A percentile compares a stretch with the other conserved stretches of the same genome.
These are phyloP conservation scores for roundworm (Caenorhabditis elegans) DNA, from an alignment of 1,140 invertebrate species.

Conservation along the genomic window WBcel235 BX284606.5:9484001-9484500, in stretches of 20 bases:
- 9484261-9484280: background rate
- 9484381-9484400: no score
- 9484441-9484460: no score
- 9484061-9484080: conserved; percentile 29
- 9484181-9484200: background rate
- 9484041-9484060: background rate
- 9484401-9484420: no score
- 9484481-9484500: background rate
- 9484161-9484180: background rate
- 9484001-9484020: background rate
- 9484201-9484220: conserved; percentile 1
- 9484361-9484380: background rate
- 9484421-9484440: background rate
- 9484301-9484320: no score
- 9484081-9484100: background rate
- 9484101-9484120: background rate
- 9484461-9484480: no score
- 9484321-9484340: no score
- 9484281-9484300: no score
- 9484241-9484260: background rate
- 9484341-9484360: no score
- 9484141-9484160: conserved; percentile 10
- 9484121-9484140: background rate
- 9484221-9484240: conserved; percentile 15
- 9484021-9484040: background rate